Base-by-base conservation (phyloP, 1,140 invertebrate genomes). In the Anastrepha obliqua region DNA sequence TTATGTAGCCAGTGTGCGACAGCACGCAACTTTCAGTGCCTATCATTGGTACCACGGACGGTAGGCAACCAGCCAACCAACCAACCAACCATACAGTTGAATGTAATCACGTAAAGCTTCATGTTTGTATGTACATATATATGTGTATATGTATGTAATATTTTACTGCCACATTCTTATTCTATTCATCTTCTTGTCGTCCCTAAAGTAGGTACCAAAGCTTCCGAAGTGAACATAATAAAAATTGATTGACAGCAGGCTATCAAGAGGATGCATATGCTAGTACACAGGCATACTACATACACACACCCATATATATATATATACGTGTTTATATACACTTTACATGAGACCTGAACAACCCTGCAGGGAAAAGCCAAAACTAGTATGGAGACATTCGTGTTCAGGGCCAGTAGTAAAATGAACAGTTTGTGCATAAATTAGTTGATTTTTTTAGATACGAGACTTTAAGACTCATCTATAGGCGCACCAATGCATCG, bases 161-260 rank as follows among this genome's bases (percentile, higher is more conserved):
- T 17, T 17, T 47, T 47, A 44, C 64, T 47, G 42, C 44, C 42
- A 44, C 70, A 47, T 17, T 74, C 60, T 13, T 17, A 62, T 62
- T 62, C 4, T 17, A 62, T 62, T 15, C 15, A 62, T 17, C 15
- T 62, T 62, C 15, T 62, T 13, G 39, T 47, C 6, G 15, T 74
- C 42, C 44, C 70, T 4, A 74, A 74, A 74, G 44, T n/a, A n/a
- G n/a, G n/a, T 44, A 74, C 44, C 15, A 15, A 4, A 74, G 44
- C 15, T 74, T 47, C 70, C 29, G 11, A 0, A 29, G 70, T 51
- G 70, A 74, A 74, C 70, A 74, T 74, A 74, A 74, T 74, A 74
- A 74, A 74, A 74, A 74, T 74, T 74, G 42, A 74, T 74, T 74
- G 70, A 74, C 70, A 74, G 70, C 70, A 47, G 70, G 70, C 70